Base-by-base conservation (phyloP, 2,888 invertebrate genomes). In the Xestobium rufovillosum region DNA sequence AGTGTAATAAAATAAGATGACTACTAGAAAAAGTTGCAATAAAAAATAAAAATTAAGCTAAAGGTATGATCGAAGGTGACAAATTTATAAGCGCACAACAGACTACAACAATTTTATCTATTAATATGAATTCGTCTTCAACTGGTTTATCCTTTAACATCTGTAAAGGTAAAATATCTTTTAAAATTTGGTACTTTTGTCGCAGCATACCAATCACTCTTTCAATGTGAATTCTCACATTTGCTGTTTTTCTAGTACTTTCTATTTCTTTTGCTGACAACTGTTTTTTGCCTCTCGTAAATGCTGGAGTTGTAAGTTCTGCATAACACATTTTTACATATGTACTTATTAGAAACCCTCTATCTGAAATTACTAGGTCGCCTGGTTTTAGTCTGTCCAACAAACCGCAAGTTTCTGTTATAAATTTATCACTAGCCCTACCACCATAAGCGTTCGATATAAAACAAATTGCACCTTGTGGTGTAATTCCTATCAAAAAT, bases 401-500 rank as follows among this genome's bases (percentile, higher is more conserved):
- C 10, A 31, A 31, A 8, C 31, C 31, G 14, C 10, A 31, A 31
- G 10, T 14, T 14, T 31, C 15, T 4, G 13, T 15, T 6, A 31
- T 31, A 15, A 31, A 31, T 12, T 15, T 13, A 31, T 31, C 31
- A 31, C 14, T 31, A 11, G 31, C 9, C 13, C 31, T 4, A 13
- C 31, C 31, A 12, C 31, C 31, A 31, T 31, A 31, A 11, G 14
- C 12, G 9, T 31, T 31, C 6, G 31, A 31, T 4, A 31, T 15
- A 14, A 31, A 31, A n/a, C 9, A 33, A 33, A 33, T 33, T 9
- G 13, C 4, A n/a, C 26, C 25, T 6, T 19, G 10, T n/a, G 31
- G 31, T 4, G 14, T 14, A 6, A 49, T 44, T 4, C 19, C 49
- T 4, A 53, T 29, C 17, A 51, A 27, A 38, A 25, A 48, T 36